phyloP scores from a whole-genome alignment of 2,888 invertebrate species.

The Cinara cedri region DNA sequence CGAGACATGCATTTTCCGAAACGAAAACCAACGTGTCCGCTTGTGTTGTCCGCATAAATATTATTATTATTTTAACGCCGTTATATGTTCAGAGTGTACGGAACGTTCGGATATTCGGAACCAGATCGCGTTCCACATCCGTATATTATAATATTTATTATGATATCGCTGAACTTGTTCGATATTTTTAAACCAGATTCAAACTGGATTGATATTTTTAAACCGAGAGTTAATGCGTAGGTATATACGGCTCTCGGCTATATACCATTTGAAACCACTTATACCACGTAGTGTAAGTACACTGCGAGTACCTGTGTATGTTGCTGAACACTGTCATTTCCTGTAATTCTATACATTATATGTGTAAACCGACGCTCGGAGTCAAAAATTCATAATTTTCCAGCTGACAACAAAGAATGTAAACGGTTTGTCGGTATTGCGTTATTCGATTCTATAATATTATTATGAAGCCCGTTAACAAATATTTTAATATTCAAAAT shows the following conservation, averaged over 20 bases:
- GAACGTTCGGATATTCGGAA: background rate
- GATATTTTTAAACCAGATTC: conserved; percentile 48
- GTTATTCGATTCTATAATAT: conserved; percentile 6
- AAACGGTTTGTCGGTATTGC: background rate
- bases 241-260: conserved; percentile 27
- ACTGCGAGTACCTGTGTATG: no score
- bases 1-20: no score
- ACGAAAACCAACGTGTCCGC: no score
- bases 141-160: background rate
- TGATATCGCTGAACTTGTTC: conserved; percentile 39
- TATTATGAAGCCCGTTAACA: no score
- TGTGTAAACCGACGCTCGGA: conserved; percentile 12
- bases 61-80: no score
- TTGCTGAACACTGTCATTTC: conserved; percentile 18
- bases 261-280: conserved; percentile 37
- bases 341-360: conserved; percentile 19
- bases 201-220: conserved; percentile 52
- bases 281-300: background rate
- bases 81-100: background rate
- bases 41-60: no score
- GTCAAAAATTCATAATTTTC: conserved; percentile 8
- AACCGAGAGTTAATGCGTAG: conserved; percentile 30
- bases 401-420: conserved; percentile 3
- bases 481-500: no score
- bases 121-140: conserved; percentile 25